These are phyloP conservation scores for Acrobasis consociella DNA, from an alignment of 2,888 invertebrate genomes.

Conservation along the genomic window DNA sequence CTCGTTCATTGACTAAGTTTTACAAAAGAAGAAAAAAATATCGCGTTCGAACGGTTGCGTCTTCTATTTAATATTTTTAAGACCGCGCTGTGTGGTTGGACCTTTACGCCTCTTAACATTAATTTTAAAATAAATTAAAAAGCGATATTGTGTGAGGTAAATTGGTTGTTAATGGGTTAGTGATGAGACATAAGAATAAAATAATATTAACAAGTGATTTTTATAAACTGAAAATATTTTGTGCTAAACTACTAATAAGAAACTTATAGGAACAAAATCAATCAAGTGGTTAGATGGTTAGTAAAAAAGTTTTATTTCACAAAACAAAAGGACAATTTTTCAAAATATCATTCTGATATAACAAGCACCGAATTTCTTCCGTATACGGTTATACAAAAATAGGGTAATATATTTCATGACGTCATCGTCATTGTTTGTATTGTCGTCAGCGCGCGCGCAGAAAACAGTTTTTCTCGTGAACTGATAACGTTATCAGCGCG, in stretches of 20 bases:
- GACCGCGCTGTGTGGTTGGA: not conserved
- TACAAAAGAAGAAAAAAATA: no score
- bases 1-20: no score
- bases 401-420: not conserved
- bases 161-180: conserved; percentile 43
- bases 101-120: not conserved
- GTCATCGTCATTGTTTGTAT: conserved; percentile 13
- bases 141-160: conserved; percentile 24
- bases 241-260: not conserved
- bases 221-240: not conserved
- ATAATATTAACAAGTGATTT: not conserved
- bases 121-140: not conserved
- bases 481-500: conserved; percentile 17
- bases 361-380: not conserved
- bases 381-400: conserved; percentile 1
- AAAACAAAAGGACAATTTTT: no score
- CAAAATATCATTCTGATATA: no score
- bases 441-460: conserved; percentile 7
- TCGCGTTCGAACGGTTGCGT: conserved; percentile 27
- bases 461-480: conserved; percentile 13
- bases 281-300: no score
- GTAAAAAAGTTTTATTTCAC: no score
- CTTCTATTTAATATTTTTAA: not conserved
- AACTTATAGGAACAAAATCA: no score
- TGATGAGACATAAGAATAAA: conserved; percentile 35